These are phyloP conservation scores for Epinotia brunnichana DNA, from an alignment of 2,888 invertebrate species.

Conservation along the genomic window DNA sequence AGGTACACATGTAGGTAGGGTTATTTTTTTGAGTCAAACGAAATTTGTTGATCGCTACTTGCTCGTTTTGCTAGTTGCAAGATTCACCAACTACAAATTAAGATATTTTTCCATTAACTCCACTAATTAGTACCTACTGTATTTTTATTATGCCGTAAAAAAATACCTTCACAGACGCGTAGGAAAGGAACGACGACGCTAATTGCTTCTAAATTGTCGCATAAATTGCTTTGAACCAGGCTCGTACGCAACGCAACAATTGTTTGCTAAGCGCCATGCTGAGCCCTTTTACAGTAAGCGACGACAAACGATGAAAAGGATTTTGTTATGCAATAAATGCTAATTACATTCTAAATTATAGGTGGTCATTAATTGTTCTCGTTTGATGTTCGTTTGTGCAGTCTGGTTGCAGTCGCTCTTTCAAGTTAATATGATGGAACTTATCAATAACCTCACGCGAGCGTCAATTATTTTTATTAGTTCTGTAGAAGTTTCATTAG, in stretches of 20 bases:
- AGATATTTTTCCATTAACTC: background rate
- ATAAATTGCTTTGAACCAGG: slow-evolving; percentile 39
- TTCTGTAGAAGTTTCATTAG: no score
- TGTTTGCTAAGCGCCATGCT: slow-evolving; percentile 43
- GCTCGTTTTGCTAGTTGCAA: background rate
- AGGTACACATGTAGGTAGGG: no score
- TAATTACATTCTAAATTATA: slow-evolving; percentile 28
- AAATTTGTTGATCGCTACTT: background rate
- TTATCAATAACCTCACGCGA: background rate
- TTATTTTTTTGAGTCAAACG: background rate
- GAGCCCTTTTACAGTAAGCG: slow-evolving; percentile 34
- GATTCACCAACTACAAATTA: background rate
- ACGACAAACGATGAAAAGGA: slow-evolving; percentile 39
- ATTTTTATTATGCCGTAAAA: background rate
- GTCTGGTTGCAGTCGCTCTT: background rate
- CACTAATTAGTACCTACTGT: background rate
- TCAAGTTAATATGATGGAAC: background rate
- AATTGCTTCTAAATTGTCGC: slow-evolving; percentile 41
- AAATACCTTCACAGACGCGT: slow-evolving; percentile 25
- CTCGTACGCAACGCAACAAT: slow-evolving; percentile 42
- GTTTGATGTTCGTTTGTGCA: background rate
- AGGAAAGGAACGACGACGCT: slow-evolving; percentile 36
- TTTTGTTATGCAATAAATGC: slow-evolving; percentile 44
- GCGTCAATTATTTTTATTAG: no score
- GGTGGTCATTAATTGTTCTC: background rate